Percentiles rank a stretch among this genome's conserved stretches.
phyloP scores from a whole-genome alignment of 92 coral and sea anemone genomes.

The Blastomussa wellsi region DNA sequence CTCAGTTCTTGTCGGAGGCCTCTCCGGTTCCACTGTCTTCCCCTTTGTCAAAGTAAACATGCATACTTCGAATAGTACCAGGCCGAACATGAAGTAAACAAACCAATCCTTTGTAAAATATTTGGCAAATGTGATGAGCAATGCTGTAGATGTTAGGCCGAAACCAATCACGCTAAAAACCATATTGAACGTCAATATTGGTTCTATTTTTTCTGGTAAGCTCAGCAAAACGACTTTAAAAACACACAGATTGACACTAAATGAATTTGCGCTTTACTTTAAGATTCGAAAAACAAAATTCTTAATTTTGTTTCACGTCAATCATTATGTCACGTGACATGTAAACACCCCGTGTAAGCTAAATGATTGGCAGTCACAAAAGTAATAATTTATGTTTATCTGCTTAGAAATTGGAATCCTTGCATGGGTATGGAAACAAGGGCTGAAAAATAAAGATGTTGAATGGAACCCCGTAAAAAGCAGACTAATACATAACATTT shows the following conservation, averaged over 20 bases:
- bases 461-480: too few relatives aligned
- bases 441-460: background rate
- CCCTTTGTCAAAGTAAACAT: slow-evolving; percentile 58
- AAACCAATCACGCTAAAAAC: slow-evolving; percentile 59
- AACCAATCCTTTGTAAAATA: slow-evolving; percentile 73
- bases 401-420: background rate
- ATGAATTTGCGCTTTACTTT: slow-evolving; percentile 7
- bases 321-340: slow-evolving; percentile 20
- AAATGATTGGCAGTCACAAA: background rate
- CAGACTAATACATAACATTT: too few relatives aligned
- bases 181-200: slow-evolving; percentile 37
- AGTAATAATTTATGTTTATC: background rate
- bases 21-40: slow-evolving; percentile 29
- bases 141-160: slow-evolving; percentile 64
- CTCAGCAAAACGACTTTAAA: background rate
- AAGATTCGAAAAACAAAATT: background rate
- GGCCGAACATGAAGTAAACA: slow-evolving; percentile 61
- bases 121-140: slow-evolving; percentile 71
- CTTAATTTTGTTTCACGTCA: background rate
- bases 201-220: background rate
- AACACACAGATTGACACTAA: background rate
- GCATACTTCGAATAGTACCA: slow-evolving; percentile 60
- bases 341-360: background rate
- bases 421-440: background rate
- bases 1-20: slow-evolving; percentile 40